Conservation (phyloP, 2,888 invertebrate genomes). For the Leistus spinibarbis region DNA sequence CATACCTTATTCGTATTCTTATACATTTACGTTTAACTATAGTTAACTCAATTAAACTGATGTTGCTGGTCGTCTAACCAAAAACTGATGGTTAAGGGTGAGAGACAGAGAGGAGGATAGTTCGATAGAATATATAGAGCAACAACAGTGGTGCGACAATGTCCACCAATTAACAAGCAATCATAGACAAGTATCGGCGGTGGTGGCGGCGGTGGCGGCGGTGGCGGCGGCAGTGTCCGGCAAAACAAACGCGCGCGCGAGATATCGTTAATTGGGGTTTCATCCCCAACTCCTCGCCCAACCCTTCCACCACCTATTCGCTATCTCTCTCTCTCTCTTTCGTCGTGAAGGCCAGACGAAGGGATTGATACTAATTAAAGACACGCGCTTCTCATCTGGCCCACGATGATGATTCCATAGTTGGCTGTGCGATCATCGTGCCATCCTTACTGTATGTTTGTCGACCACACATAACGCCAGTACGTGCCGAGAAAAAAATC, state of each 20-base stretch:
- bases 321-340: neutral
- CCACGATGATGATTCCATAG: neutral
- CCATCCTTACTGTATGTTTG: conserved; percentile 7
- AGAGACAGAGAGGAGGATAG: too few species aligned
- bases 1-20: too few species aligned
- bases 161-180: conserved; percentile 31
- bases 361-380: neutral
- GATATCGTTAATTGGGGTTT: conserved; percentile 2
- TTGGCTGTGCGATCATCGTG: neutral
- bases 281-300: neutral
- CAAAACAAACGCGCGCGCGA: neutral
- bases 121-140: too few species aligned
- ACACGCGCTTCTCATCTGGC: neutral
- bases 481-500: conserved; percentile 35
- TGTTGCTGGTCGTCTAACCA: too few species aligned
- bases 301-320: neutral
- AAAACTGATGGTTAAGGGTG: too few species aligned
- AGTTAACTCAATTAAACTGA: too few species aligned
- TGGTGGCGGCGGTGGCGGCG: too few species aligned
- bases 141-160: conserved; percentile 7
- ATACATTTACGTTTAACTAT: too few species aligned
- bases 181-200: conserved; percentile 36
- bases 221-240: too few species aligned
- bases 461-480: conserved; percentile 34
- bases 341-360: neutral